Percentiles rank a stretch among this genome's conserved stretches.
phyloP scores from a whole-genome alignment of 2,797 vertebrate species.

The Champsocephalus gunnari region DNA sequence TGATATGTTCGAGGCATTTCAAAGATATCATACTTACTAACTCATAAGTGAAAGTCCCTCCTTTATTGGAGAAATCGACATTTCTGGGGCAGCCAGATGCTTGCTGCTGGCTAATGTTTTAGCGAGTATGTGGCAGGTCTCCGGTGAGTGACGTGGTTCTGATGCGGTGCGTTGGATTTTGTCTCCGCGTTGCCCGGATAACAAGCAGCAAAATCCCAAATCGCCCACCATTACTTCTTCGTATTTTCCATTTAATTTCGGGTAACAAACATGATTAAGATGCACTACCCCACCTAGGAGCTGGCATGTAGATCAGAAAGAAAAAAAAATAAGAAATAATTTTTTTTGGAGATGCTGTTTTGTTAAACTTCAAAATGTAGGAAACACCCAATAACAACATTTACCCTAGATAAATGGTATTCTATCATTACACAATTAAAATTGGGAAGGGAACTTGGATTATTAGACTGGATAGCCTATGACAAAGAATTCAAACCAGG shows the following conservation, averaged over 20 bases:
- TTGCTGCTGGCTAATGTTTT: conserved; percentile 54
- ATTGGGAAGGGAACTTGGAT: too few species aligned
- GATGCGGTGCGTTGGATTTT: conserved; percentile 32
- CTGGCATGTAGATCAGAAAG: not conserved
- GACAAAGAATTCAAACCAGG: too few species aligned
- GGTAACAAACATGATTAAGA: accelerated
- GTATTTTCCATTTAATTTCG: not conserved
- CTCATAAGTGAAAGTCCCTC: not conserved
- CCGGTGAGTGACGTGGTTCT: conserved; percentile 63
- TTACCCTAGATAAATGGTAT: too few species aligned
- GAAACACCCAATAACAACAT: too few species aligned
- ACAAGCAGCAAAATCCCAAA: not conserved
- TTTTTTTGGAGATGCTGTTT: too few species aligned
- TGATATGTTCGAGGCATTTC: not conserved
- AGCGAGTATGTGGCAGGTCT: conserved; percentile 56
- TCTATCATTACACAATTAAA: too few species aligned
- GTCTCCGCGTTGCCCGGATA: conserved; percentile 9
- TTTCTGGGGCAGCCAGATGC: conserved; percentile 42
- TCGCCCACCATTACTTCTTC: not conserved
- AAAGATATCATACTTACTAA: conserved; percentile 45
- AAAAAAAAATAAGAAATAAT: not conserved
- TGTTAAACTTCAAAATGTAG: too few species aligned
- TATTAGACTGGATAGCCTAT: too few species aligned
- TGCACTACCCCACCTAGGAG: conserved; percentile 20
- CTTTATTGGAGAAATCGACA: not conserved